A percentile compares a stretch with the other conserved stretches of the same genome.
phyloP scores from a whole-genome alignment of 1,140 invertebrate species.

The Zaprionus africanus region DNA sequence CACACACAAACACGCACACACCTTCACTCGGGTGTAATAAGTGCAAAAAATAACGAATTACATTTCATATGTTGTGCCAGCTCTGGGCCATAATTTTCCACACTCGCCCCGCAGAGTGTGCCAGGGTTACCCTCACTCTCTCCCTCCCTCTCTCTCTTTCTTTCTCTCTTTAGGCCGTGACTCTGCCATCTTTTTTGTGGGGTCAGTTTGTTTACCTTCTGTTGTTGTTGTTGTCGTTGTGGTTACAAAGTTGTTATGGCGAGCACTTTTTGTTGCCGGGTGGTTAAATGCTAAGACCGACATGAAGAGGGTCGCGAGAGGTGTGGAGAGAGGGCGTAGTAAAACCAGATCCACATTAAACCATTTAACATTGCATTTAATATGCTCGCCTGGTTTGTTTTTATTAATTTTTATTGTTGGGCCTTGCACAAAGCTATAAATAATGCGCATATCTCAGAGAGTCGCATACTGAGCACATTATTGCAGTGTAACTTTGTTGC shows the following conservation, averaged over 20 bases:
- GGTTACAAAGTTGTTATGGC: constrained; percentile 76
- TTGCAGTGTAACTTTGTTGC: not conserved
- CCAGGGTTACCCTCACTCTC: constrained; percentile 11
- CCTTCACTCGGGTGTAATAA: constrained; percentile 54
- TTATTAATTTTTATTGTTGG: constrained; percentile 78
- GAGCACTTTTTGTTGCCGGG: constrained; percentile 43
- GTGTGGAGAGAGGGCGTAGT: not conserved
- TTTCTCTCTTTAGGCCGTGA: not conserved
- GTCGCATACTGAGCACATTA: not conserved
- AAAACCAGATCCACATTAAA: constrained; percentile 60
- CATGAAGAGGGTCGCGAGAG: not conserved
- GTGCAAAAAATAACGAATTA: constrained; percentile 67
- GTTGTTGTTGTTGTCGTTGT: constrained; percentile 52
- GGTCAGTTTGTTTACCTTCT: constrained; percentile 71
- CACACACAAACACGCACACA: constrained; percentile 39
- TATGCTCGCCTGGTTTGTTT: constrained; percentile 68
- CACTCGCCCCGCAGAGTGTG: constrained; percentile 22
- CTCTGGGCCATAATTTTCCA: constrained; percentile 63
- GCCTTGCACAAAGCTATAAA: constrained; percentile 50
- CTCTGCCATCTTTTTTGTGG: constrained; percentile 57
- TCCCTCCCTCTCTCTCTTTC: not conserved
- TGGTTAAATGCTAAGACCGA: constrained; percentile 46
- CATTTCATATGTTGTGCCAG: constrained; percentile 69
- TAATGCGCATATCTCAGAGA: constrained; percentile 33
- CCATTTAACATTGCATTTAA: constrained; percentile 80